Evolutionary conservation across 1,140 invertebrate species (phyloP), one percentile per base, ranked within the genome.

Genomic region (Heliconius eleuchia): DNA sequence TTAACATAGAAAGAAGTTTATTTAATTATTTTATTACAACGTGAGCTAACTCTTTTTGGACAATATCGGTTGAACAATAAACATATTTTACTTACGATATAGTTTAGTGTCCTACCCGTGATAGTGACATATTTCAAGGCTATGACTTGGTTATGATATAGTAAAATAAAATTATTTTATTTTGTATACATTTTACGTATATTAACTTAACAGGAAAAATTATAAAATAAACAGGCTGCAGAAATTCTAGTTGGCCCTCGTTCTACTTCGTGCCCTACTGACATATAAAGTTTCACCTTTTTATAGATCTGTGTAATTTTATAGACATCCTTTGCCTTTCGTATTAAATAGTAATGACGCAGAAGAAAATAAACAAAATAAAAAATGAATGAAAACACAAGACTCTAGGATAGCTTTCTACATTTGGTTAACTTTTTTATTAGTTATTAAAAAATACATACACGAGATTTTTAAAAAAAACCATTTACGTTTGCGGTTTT

Each of bases 201-300:
- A 13, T 30, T 4, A 11, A 66, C 3, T 66, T 27, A 66, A 66
- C 60, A 66, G 60, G 60, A 66, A 66, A 60, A 66, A 66, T 66
- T 1, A 66, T 27, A 66, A 27, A 66, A 66, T 66, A 66, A 27
- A 27, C 23, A 30, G 3, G 3, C 60, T 16, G 60, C 13, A 66
- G 60, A 57, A 57, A 66, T 66, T 66, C 60, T 11, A 66, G 23
- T 27, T 23, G 60, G 60, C 9, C 60, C 23, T 66, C 60, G 60
- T 66, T 66, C 46, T 77, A 78, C 71, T 78, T 78, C 37, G 37
- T 75, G 79, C 60, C 55, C 79, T 46, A 80, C 79, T 76, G 74
- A 76, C 79, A 76, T 71, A 80, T 76, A 80, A 80, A 80, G 79
- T 80, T 80, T 80, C 79, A 80, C 79, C 70, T 80, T 80, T 80